Evolutionary conservation across 2,797 vertebrate genomes (phyloP), one percentile per base, ranked within the genome.

Genomic region (Thamnophis elegans): DNA sequence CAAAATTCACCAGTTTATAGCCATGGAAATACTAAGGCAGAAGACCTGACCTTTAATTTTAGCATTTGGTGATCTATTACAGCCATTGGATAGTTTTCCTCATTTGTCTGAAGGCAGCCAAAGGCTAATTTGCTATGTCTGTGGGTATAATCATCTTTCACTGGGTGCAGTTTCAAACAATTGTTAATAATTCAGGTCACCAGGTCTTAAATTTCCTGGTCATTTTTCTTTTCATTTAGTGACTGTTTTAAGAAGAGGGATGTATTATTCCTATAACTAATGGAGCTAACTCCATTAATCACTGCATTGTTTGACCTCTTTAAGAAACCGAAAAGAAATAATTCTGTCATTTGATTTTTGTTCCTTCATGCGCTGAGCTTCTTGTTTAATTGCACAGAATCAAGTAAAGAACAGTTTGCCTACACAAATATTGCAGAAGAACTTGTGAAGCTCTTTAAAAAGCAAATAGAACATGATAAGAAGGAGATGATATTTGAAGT

Each of bases 401-500:
- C 98, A 22, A 98, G 98, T 97, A 99, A 99, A 97, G 99, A 99
- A 96, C 99, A 99, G 97, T 99, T 99, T 97, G 99, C 99, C 47
- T 98, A 98, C 95, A 99, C 99, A 94, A 99, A 98, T 86, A 98
- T 99, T 11, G 99, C 99, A 0, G 98, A 99, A 96, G 99, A 99
- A 96, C 98, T 99, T 96, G 99, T 99, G 92, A 98, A 98, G 93
- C 98, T 99, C 5, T 99, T 99, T 97, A 98, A 98, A 97, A 99
- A 99, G 95, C 99, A 99, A 97, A 97, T 97, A 22, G 99, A 99
- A 92, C 99, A 99, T 86, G 99, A 99, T 96, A 99, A 99, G 97
- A 99, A 98, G 96, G 99, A 99, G 96, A 99, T 99, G 99, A 98
- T 99, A 94, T 99, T 99, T 95, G 99, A 99, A 98, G 99, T 99